Conservation (phyloP, 2,113 vertebrate genomes). For the Garra rufa region DNA sequence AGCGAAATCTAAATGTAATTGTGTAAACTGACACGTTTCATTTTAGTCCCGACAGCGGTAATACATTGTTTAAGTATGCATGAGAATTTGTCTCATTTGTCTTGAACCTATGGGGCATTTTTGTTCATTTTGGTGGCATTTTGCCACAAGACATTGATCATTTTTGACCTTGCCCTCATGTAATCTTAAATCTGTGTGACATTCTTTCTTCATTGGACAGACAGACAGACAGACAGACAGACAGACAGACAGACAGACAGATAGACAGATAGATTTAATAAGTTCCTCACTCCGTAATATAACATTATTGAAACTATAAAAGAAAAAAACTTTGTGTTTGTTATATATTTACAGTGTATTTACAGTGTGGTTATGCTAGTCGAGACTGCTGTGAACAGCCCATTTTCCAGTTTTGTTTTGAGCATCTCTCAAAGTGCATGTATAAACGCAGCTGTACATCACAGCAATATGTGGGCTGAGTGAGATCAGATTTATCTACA, state of each 20-base stretch:
- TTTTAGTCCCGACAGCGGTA: no score
- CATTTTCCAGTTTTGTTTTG: not conserved
- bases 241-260: not conserved
- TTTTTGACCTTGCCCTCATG: no score
- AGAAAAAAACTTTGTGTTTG: not conserved
- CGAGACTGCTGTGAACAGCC: not conserved
- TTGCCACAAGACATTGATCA: no score
- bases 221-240: not conserved
- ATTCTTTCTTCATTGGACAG: no score
- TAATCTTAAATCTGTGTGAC: no score
- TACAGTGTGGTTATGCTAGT: not conserved
- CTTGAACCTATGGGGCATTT: no score
- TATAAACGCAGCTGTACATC: not conserved
- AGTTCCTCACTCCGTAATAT: not conserved
- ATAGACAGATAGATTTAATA: not conserved
- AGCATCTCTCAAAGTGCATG: not conserved
- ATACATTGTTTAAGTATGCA: no score
- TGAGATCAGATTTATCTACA: slow-evolving; percentile 31
- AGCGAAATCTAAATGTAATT: no score
- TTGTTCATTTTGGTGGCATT: no score
- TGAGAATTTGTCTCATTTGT: no score
- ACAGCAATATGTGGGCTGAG: slow-evolving; percentile 21
- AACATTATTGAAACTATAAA: not conserved
- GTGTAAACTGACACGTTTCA: no score
- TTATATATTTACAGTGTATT: not conserved